phyloP scores from a whole-genome alignment of 2,888 invertebrate species.

The Thelaira solivaga region DNA sequence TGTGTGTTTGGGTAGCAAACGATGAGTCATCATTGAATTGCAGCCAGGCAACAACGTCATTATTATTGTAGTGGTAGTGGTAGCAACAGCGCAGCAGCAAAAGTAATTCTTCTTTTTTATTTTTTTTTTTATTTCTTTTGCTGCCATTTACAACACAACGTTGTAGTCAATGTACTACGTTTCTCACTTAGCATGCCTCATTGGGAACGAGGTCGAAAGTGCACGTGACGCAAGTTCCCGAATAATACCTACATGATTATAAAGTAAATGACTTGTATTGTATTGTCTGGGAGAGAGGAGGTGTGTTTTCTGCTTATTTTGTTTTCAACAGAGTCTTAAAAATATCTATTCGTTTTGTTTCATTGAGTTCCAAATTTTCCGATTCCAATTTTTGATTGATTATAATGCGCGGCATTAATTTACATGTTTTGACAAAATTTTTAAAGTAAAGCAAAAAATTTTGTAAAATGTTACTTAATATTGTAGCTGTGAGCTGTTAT shows the following conservation, averaged over 20 bases:
- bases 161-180: slow-evolving; percentile 1
- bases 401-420: too few relatives aligned
- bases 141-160: slow-evolving; percentile 24
- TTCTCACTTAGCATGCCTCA: slow-evolving; percentile 54
- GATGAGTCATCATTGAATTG: slow-evolving; percentile 63
- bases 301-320: not conserved
- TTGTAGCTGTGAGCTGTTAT: too few relatives aligned
- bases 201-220: slow-evolving; percentile 66
- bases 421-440: too few relatives aligned
- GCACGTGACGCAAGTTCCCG: slow-evolving; percentile 65
- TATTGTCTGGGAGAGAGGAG: slow-evolving; percentile 22
- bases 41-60: slow-evolving; percentile 64
- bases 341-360: not conserved
- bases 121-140: not conserved
- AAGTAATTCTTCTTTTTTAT: not conserved
- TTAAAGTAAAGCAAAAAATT: too few relatives aligned
- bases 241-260: too few relatives aligned
- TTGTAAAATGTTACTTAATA: too few relatives aligned
- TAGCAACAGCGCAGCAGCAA: not conserved
- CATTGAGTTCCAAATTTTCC: too few relatives aligned
- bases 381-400: too few relatives aligned
- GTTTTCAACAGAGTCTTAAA: not conserved
- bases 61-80: not conserved
- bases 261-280: too few relatives aligned
- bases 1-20: slow-evolving; percentile 21